Evolutionary conservation across 2,113 vertebrate genomes (phyloP).

Genomic region (Dascyllus trimaculatus): DNA sequence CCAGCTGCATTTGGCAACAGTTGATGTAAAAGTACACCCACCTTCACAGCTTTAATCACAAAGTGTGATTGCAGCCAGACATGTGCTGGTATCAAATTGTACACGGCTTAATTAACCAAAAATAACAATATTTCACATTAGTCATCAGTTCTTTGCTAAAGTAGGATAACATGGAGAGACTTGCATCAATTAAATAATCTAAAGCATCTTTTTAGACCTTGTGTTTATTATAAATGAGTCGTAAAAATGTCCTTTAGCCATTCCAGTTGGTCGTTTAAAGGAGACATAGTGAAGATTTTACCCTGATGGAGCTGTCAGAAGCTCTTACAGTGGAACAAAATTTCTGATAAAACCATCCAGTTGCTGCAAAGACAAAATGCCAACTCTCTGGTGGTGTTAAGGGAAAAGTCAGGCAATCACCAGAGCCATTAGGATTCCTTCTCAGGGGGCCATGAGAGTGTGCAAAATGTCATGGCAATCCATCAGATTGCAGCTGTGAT

Average conservation of each 20-base stretch:
- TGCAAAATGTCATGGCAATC: neutral
- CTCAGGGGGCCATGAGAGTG: neutral
- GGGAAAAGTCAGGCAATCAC: too few species aligned
- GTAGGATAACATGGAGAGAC: too few species aligned
- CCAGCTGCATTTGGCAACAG: constrained; percentile 12
- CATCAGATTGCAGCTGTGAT: constrained; percentile 12
- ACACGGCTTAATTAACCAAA: neutral
- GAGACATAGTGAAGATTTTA: too few species aligned
- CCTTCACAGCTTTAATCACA: constrained; percentile 2
- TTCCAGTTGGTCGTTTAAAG: neutral
- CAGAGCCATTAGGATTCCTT: neutral
- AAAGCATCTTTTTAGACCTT: too few species aligned
- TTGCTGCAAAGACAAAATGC: neutral
- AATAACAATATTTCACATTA: neutral
- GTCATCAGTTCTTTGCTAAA: too few species aligned
- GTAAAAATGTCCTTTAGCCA: neutral
- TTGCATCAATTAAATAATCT: too few species aligned
- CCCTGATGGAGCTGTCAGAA: neutral
- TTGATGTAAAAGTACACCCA: constrained; percentile 26
- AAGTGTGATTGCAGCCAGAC: constrained; percentile 4
- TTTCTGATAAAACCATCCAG: neutral
- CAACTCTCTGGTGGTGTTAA: too few species aligned
- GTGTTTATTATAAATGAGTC: neutral
- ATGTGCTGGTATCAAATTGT: neutral
- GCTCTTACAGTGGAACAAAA: neutral